Base-by-base conservation (phyloP, 2,113 vertebrate genomes). In the Pelobates fuscus region DNA sequence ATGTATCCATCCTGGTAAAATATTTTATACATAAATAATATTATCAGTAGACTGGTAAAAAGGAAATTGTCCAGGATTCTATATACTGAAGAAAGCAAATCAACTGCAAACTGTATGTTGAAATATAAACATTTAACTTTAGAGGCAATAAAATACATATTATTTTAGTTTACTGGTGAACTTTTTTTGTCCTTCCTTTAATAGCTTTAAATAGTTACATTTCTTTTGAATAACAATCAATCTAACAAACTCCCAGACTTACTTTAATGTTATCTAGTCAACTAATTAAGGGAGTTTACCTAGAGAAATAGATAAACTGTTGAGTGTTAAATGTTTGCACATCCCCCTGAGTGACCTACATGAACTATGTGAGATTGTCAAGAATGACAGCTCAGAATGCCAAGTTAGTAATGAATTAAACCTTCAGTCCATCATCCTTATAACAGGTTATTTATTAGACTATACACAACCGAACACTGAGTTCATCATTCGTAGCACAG, bases 161-260 rank as follows among this genome's bases (percentile, higher is more conserved):
- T 52, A 52, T 5, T 52, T 52, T 18, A 52, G 46, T n/a, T 17
- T 14, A n/a, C n/a, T n/a, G n/a, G 32, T 55, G 52, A 55, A 55
- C 52, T 55, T 55, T 55, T 5, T 55, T 55, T 55, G 52, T 55
- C n/a, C 52, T 55, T 55, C 20, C 52, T 55, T 20, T 23, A 8
- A 8, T 20, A 8, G 5, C 52, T 23, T 55, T 55, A 55, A 23
- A 55, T 55, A 23, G 46, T 4, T 17, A 52, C 10, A 52, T 17
- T 52, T 17, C 18, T 52, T 52, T 52, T 52, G 5, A 17, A 55
- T 55, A 55, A 55, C 52, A 21, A 55, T 55, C 52, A 55, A 55
- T 55, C 52, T 55, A 55, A 55, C 52, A 3, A 18, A 23, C 20
- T 55, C 1, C 17, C 52, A 55, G 52, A 55, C 52, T 12, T 23